phyloP scores from a whole-genome alignment of 2,113 vertebrate genomes.

The Forbesichthys agassizii region DNA sequence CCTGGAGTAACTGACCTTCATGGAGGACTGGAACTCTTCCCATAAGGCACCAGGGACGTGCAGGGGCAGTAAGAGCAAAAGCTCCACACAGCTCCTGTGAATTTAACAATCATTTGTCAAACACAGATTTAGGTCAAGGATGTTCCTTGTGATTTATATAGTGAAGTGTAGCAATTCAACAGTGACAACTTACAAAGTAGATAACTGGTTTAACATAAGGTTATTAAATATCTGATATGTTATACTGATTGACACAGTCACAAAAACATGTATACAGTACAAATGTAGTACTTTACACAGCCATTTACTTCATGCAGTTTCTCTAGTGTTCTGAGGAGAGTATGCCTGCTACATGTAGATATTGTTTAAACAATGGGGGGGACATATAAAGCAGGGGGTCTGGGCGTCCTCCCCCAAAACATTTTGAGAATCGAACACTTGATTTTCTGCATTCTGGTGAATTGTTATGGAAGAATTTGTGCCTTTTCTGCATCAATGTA shows the following conservation, averaged over 20 bases:
- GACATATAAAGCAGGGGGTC: no score
- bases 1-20: slow-evolving; percentile 83
- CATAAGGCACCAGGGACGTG: slow-evolving; percentile 92
- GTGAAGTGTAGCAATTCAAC: no score
- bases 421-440: no score
- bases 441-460: no score
- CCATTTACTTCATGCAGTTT: neutral
- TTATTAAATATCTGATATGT: neutral
- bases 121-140: slow-evolving; percentile 58
- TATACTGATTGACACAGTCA: neutral
- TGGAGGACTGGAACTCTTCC: slow-evolving; percentile 93
- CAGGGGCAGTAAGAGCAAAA: slow-evolving; percentile 90
- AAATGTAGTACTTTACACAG: neutral
- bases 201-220: slow-evolving; percentile 5
- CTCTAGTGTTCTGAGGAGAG: slow-evolving; percentile 10
- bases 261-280: no score
- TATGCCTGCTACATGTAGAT: slow-evolving; percentile 2
- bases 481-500: no score
- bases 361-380: no score
- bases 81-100: slow-evolving; percentile 95
- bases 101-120: slow-evolving; percentile 52
- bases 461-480: no score
- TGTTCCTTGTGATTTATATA: neutral
- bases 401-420: no score
- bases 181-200: neutral